Evolutionary conservation across 1,140 invertebrate genomes (phyloP), one percentile per base, ranked within the genome.

Genomic region (Drosophila nigromelanica): DNA sequence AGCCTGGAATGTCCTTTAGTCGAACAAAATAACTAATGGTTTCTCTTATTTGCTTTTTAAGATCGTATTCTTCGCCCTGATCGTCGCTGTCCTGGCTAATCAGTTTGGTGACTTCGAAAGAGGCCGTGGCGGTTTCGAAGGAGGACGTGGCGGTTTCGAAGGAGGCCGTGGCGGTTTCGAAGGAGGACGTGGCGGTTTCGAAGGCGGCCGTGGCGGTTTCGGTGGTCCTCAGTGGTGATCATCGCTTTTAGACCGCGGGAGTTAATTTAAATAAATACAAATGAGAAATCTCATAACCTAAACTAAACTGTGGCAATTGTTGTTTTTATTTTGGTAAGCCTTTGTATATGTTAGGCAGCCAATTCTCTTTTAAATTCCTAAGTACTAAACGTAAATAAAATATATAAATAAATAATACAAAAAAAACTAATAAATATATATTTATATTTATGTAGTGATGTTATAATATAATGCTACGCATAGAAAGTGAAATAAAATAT

Each of bases 61-160:
- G 52, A 48, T 58, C 21, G 35, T 59, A 12, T 68, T 68, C 45
- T 18, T 58, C 4, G 63, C 63, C 5, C 42, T 68, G 54, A 40
- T 68, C 30, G 64, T 56, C 18, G 24, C 40, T 42, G 64, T 24
- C 11, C 7, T 42, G 45, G 64, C 47, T 1, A 11, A 1, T 30
- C 33, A 30, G 1, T 50, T 39, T 62, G 33, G 45, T 14, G 12
- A 12, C 5, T 7, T 14, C 15, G 42, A 18, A n/a, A 12, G 12
- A 2, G 11, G 21, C 2, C 7, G 37, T 11, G 43, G 59, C 11
- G 47, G 47, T 1, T 48, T 48, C 21, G 50, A 27, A 10, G 45
- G 18, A 15, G 60, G 21, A 2, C 21, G 21, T 24, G 21, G 21
- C 3, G 21, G 21, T 3, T 24, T 24, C 21, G 21, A 24, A 24